Evolutionary conservation across 2,888 invertebrate species (phyloP).

Genomic region (Lysandra bellargus): DNA sequence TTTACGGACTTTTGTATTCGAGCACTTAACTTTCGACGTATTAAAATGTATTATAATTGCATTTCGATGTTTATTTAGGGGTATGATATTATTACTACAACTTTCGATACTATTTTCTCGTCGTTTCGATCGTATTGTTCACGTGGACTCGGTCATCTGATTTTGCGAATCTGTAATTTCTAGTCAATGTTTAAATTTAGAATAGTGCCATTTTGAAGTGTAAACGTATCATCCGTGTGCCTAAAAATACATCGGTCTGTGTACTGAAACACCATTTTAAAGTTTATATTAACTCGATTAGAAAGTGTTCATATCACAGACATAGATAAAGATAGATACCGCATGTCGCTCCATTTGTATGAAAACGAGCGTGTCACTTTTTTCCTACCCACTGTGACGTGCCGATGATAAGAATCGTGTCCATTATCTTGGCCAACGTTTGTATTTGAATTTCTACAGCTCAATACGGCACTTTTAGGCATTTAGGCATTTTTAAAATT

Average conservation of each 20-base stretch:
- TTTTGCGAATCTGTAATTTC: conserved; percentile 22
- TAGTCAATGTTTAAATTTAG: conserved; percentile 24
- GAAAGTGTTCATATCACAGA: background rate
- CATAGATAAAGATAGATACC: too few relatives aligned
- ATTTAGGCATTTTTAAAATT: too few relatives aligned
- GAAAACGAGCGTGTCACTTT: too few relatives aligned
- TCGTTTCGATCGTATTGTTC: background rate
- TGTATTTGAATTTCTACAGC: too few relatives aligned
- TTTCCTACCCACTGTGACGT: too few relatives aligned
- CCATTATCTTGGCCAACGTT: too few relatives aligned
- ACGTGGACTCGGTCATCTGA: background rate
- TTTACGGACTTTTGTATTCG: background rate
- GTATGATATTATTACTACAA: conserved; percentile 58
- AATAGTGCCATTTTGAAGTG: conserved; percentile 28
- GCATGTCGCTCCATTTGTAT: too few relatives aligned
- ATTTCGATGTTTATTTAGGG: conserved; percentile 67
- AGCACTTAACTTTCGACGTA: conserved; percentile 15
- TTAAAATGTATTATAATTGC: conserved; percentile 60
- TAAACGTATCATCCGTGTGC: conserved; percentile 26
- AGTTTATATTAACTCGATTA: background rate
- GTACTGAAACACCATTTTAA: background rate
- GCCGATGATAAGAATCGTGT: too few relatives aligned
- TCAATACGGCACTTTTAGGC: too few relatives aligned
- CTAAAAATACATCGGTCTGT: background rate
- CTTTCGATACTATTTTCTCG: conserved; percentile 36